Evolutionary conservation across 2,888 invertebrate species (phyloP).

Genomic region (Ctena decussata): DNA sequence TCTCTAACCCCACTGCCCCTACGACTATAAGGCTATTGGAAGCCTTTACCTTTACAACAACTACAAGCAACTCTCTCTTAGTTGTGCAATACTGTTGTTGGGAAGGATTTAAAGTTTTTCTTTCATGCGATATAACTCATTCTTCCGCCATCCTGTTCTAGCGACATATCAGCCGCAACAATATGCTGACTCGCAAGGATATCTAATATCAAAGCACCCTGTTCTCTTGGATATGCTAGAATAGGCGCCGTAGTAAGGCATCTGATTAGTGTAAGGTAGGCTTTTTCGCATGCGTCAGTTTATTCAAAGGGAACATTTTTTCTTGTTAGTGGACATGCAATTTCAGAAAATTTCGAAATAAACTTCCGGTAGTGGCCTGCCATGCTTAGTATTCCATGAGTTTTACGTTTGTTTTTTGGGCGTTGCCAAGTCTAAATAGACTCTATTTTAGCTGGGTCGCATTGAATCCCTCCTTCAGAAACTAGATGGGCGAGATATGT

Average conservation of each 20-base stretch:
- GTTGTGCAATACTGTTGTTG: slow-evolving; percentile 40
- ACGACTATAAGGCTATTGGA: too few relatives aligned
- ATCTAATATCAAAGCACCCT: slow-evolving; percentile 25
- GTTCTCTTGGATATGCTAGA: background rate
- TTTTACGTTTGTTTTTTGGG: background rate
- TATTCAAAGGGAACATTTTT: slow-evolving; percentile 11
- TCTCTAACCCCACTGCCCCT: too few relatives aligned
- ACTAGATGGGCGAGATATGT: slow-evolving; percentile 23
- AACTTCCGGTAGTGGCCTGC: slow-evolving; percentile 27
- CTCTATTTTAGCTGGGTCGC: slow-evolving; percentile 20
- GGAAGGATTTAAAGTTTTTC: slow-evolving; percentile 9
- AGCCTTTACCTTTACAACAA: too few relatives aligned
- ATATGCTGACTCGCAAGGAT: slow-evolving; percentile 30
- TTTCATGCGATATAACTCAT: slow-evolving; percentile 10
- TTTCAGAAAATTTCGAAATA: slow-evolving; percentile 22
- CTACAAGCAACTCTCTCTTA: slow-evolving; percentile 23
- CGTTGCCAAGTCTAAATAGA: slow-evolving; percentile 9
- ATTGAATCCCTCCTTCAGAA: slow-evolving; percentile 15
- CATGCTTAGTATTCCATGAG: slow-evolving; percentile 21
- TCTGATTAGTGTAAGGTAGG: slow-evolving; percentile 17
- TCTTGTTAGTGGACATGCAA: background rate
- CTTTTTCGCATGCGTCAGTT: slow-evolving; percentile 15
- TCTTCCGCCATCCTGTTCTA: slow-evolving; percentile 35
- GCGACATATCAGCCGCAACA: slow-evolving; percentile 37
- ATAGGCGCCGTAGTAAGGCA: background rate